Evolutionary conservation across 2,113 vertebrate genomes (phyloP), one percentile per base, ranked within the genome.

Genomic region (Irena cyanogastra): DNA sequence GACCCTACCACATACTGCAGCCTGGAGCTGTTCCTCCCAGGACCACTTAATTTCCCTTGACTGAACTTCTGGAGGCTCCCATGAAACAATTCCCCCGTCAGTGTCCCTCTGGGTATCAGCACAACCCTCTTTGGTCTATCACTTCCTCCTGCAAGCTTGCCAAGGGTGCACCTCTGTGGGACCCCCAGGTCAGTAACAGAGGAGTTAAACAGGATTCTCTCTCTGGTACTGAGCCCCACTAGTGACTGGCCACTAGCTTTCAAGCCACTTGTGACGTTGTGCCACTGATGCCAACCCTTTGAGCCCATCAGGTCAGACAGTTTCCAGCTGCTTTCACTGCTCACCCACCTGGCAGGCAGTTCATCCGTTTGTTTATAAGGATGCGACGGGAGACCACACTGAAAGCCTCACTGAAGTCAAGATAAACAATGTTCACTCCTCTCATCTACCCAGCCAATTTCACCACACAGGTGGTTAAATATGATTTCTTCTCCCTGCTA

Each of bases 301-400:
- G 12, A 85, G 52, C 14, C 27, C 1, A 1, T 18, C 23, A 87
- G 26, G n/a, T 70, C 33, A 47, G 74, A 23, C 17, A 22, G 24
- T 35, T 70, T 50, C 39, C 49, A 52, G 47, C 21, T 0, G 0
- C 21, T 42, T 24, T 47, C 44, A 22, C 5, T 16, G 39, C 54
- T 50, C 57, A 16, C 21, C 31, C 54, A 72, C 27, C 23, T 52
- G 16, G 33, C 4, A 1, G 6, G 9, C 19, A 72, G 39, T 71
- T 65, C 31, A 71, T 13, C 3, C 2, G 31, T 33, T 26, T 63
- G 26, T 45, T 84, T 47, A 20, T 4, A 27, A 85, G 27, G 41
- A 78, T 49, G 50, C n/a, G 31, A 56, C 0, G 0, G n/a, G 45
- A 83, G 24, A 69, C 7, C 0, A 3, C 0, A 1, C 16, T 11